phyloP scores from a whole-genome alignment of 2,888 invertebrate species.

The Noctua janthina region DNA sequence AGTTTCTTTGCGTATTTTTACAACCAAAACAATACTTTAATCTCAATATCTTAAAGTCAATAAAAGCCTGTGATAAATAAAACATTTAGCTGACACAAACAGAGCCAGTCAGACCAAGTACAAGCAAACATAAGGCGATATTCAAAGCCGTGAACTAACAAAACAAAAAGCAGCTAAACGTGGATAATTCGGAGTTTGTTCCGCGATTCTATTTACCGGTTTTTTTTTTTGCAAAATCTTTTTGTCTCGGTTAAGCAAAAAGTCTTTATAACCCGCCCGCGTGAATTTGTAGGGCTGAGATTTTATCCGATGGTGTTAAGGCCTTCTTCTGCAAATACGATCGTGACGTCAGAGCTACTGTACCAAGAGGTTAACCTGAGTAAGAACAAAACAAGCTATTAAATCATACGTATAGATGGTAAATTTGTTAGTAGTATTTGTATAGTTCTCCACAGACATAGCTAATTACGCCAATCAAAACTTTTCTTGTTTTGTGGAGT shows the following conservation, averaged over 20 bases:
- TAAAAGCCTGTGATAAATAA: background rate
- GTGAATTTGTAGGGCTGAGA: background rate
- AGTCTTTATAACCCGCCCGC: background rate
- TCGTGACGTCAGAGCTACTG: background rate
- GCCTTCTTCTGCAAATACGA: background rate
- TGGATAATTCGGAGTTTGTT: background rate
- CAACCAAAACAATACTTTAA: too few species aligned
- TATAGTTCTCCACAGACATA: background rate
- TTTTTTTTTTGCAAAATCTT: slow-evolving; percentile 9
- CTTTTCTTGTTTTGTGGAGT: background rate
- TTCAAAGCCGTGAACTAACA: background rate
- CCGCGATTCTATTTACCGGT: background rate
- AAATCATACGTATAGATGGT: background rate
- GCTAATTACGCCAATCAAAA: background rate
- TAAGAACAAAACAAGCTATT: background rate
- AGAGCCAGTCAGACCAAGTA: slow-evolving; percentile 33
- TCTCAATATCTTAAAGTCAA: background rate
- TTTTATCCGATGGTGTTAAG: background rate
- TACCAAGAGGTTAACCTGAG: too few species aligned
- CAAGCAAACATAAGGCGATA: slow-evolving; percentile 12
- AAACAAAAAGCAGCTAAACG: background rate
- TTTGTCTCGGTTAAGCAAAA: background rate
- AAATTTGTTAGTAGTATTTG: background rate
- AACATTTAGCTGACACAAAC: slow-evolving; percentile 30
- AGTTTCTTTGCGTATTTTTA: background rate